Evolutionary conservation across 2,888 invertebrate species (phyloP).

Genomic region (Drosophila diplacantha): DNA sequence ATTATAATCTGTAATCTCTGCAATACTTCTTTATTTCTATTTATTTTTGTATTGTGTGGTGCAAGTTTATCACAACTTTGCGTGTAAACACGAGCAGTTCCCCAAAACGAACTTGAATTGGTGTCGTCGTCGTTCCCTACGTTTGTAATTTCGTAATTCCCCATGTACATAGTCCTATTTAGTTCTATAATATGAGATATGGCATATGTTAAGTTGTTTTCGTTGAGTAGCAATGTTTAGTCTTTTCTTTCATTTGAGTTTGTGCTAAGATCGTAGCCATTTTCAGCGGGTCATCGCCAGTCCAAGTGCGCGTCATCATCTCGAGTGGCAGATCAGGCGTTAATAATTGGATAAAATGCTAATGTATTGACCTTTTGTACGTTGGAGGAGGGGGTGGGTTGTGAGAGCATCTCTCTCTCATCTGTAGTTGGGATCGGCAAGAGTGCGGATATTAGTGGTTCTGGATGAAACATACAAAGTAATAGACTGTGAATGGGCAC

Average conservation of each 20-base stretch:
- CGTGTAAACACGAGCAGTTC: slow-evolving; percentile 23
- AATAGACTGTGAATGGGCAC: slow-evolving; percentile 23
- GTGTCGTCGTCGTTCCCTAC: slow-evolving; percentile 15
- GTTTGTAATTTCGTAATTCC: slow-evolving; percentile 17
- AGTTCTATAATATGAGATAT: slow-evolving; percentile 35
- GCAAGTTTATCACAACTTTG: slow-evolving; percentile 49
- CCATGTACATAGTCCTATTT: slow-evolving; percentile 43
- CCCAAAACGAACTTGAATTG: slow-evolving; percentile 23
- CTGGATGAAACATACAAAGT: slow-evolving; percentile 13
- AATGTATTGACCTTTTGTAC: slow-evolving; percentile 33
- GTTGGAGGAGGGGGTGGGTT: slow-evolving; percentile 2
- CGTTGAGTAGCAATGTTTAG: slow-evolving; percentile 27
- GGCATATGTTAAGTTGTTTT: slow-evolving; percentile 36
- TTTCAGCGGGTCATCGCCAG: slow-evolving; percentile 17
- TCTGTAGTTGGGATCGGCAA: neutral
- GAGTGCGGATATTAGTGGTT: slow-evolving; percentile 16
- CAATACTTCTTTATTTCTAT: neutral
- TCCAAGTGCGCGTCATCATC: slow-evolving; percentile 15
- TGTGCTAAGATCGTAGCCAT: slow-evolving; percentile 17
- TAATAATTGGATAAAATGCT: slow-evolving; percentile 32
- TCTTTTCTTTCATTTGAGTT: slow-evolving; percentile 24
- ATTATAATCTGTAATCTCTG: slow-evolving; percentile 10
- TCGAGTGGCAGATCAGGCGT: slow-evolving; percentile 11
- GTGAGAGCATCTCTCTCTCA: neutral
- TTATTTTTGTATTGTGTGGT: slow-evolving; percentile 54